Base-by-base conservation (phyloP, 2,113 vertebrate species). In the Oreochromis spilurus region DNA sequence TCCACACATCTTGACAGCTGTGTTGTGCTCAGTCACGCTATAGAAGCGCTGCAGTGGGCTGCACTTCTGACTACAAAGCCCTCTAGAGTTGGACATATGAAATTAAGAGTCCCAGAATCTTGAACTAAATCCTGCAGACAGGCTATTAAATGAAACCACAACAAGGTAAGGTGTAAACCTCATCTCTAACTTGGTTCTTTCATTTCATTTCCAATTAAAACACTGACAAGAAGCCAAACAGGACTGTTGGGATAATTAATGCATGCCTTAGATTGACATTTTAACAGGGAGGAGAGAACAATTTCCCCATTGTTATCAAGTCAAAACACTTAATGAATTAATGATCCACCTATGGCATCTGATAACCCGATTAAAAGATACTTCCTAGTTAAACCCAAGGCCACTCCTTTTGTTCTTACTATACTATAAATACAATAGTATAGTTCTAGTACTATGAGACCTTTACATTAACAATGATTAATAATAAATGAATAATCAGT, bases 1-100 rank as follows among this genome's bases (percentile, higher is more conserved):
- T 94, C 91, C 92, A 90, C 94, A 94, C 95, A 90, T 96, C 94
- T 83, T 90, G 94, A 96, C 89, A 95, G 95, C 95, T 96, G 95
- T 43, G 91, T 90, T 96, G 88, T 90, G 84, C 83, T 65, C 88
- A 92, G 89, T 94, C 93, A 94, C 10, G 8, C 88, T 84, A 96
- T 88, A 38, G 89, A 43, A 86, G 60, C 91, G 52, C 85, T 65
- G 86, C 90, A 82, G 80, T 86, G 87, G 70, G 83, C 87, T 60
- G 45, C 84, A 52, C 58, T 89, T 89, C 89, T 75, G 54, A 70
- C 81, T 81, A 78, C 87, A 88, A 83, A 43, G 91, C 92, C 91
- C 86, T 89, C 88, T 88, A 85, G 50, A 89, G 86, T 82, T 54
- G 8, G 26, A 82, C 45, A 52, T 70, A 55, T 36, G n/a, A 87